These are phyloP conservation scores for Rhagonycha fulva DNA, from an alignment of 2,888 invertebrate genomes.

Conservation along the genomic window DNA sequence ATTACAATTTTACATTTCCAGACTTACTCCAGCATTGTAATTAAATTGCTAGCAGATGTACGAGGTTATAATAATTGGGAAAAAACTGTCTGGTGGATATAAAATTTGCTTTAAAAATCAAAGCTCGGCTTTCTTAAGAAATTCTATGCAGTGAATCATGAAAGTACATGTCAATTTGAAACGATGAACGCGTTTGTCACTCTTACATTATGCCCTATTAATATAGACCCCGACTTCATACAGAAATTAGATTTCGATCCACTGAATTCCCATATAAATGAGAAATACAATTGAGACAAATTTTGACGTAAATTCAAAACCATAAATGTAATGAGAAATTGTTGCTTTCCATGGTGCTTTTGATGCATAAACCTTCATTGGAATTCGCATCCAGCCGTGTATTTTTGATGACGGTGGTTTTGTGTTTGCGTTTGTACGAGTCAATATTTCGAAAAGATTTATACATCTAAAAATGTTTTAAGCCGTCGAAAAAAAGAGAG, in stretches of 20 bases:
- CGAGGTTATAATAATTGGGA: background rate
- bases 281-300: background rate
- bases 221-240: constrained; percentile 26
- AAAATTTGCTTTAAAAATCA: constrained; percentile 20
- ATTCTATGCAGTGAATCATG: constrained; percentile 31
- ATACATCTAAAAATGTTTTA: constrained; percentile 39
- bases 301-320: background rate
- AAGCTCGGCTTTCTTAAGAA: constrained; percentile 18
- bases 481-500: constrained; percentile 34
- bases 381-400: constrained; percentile 32
- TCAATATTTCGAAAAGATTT: constrained; percentile 33
- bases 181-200: constrained; percentile 32
- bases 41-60: background rate
- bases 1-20: background rate
- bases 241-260: constrained; percentile 28
- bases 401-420: constrained; percentile 2
- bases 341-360: background rate
- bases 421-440: constrained; percentile 8
- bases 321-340: background rate
- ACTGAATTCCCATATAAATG: constrained; percentile 9
- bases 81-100: background rate
- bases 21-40: background rate
- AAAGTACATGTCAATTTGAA: constrained; percentile 34
- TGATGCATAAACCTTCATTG: background rate
- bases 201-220: constrained; percentile 30